Conservation (phyloP, 30 jellyfish, hydroid and myxozoan genomes). For the Hydra vulgaris region DNA sequence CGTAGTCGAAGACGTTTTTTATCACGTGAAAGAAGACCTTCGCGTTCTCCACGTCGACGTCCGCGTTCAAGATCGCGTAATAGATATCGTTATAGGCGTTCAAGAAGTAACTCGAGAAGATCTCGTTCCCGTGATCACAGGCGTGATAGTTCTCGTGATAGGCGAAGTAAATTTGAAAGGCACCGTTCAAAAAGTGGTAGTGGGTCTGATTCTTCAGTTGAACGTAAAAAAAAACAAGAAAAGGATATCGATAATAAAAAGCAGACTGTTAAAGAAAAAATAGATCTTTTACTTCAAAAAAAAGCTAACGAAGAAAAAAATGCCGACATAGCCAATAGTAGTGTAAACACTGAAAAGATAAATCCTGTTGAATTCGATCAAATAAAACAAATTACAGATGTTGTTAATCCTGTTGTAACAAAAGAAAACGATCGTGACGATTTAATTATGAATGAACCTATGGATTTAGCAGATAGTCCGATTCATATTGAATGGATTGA, state of each 20-base stretch:
- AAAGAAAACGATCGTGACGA: neutral
- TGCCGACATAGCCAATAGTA: neutral
- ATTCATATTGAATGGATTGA: neutral
- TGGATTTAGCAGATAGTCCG: constrained; percentile 16
- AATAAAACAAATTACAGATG: neutral
- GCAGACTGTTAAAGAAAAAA: neutral
- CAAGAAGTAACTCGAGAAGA: constrained; percentile 4
- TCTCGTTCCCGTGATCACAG: neutral
- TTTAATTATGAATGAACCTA: constrained; percentile 24
- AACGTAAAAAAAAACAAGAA: neutral
- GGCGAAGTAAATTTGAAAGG: constrained; percentile 18
- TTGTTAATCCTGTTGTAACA: neutral
- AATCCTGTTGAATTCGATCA: neutral
- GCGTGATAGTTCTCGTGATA: neutral
- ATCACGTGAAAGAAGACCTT: constrained; percentile 1
- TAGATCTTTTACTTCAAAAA: neutral
- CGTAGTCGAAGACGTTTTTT: constrained; percentile 5
- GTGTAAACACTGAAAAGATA: neutral
- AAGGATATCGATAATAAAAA: neutral
- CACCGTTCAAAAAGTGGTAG: constrained; percentile 28
- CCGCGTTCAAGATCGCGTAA: neutral
- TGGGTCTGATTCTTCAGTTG: constrained; percentile 23
- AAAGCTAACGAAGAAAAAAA: neutral
- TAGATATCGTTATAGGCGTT: neutral
- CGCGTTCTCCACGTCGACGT: constrained; percentile 5